Evolutionary conservation across 1,140 invertebrate species (phyloP), one percentile per base, ranked within the genome.

Genomic region (Scaptomyza montana): DNA sequence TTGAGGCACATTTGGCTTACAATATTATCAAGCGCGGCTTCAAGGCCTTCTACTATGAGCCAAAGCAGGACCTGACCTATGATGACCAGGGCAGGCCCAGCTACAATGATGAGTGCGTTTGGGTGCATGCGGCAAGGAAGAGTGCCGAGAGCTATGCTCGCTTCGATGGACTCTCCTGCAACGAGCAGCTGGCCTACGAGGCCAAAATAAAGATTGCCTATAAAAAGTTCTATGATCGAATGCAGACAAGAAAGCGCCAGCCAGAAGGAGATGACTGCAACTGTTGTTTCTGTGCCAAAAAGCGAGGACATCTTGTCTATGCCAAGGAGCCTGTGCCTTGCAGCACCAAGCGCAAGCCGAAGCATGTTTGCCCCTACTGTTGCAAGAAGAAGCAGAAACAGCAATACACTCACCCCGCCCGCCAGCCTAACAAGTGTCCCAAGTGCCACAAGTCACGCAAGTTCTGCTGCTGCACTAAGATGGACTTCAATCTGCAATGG

Each of bases 241-340:
- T 91, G 90, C 80, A 85, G 68, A 80, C 82, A 1, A 80, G 90
- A 6, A 85, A 89, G 43, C 68, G 73, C 0, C 82, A 89, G 49
- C 90, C 90, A 1, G 80, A 77, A 16, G 82, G 90, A n/a, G 90
- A 91, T 8, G 86, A 91, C 21, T 91, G 90, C 36, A 91, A 91
- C 53, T 91, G 90, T 45, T 91, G 90, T 9, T 91, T 91, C 74
- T 91, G 90, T 25, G 84, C 90, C 51, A 91, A 91, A 76, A 91
- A 90, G 46, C 82, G 90, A 0, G 90, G 90, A 1, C 90, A 91
- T 46, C 25, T 91, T 6, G 77, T 91, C n/a, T 91, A 91, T 45
- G 86, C 81, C 59, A 91, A 91, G 70, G 79, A 82, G 30, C 81
- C 89, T 33, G 67, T 73, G 16, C 89, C 89, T 3, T 85, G 78